Evolutionary conservation across 2,113 vertebrate genomes (phyloP).

Genomic region (Pterophyllum scalare): DNA sequence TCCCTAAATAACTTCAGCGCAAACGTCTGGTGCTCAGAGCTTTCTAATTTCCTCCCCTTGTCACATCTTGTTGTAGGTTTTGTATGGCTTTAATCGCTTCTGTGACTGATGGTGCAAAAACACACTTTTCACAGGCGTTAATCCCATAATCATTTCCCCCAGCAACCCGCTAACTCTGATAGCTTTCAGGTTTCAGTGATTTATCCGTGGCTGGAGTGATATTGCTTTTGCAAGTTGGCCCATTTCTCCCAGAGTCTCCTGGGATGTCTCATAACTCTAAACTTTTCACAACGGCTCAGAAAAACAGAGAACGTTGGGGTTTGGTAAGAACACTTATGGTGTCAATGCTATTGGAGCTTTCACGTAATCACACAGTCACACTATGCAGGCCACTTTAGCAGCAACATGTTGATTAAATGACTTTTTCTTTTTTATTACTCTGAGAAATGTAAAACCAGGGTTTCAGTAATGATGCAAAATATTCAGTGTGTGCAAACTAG

Average conservation of each 20-base stretch:
- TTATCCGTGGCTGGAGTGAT: constrained; percentile 32
- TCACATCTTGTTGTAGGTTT: constrained; percentile 55
- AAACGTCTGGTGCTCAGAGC: constrained; percentile 16
- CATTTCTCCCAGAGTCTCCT: constrained; percentile 3
- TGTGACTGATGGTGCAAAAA: constrained; percentile 50
- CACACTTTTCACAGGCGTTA: constrained; percentile 36
- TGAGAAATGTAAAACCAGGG: not conserved
- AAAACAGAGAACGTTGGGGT: not conserved
- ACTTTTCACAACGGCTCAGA: not conserved
- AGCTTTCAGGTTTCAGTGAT: constrained; percentile 40
- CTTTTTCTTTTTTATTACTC: not conserved
- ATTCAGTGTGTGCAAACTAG: not conserved
- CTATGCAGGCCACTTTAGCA: not conserved
- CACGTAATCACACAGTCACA: not conserved
- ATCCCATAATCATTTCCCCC: constrained; percentile 56
- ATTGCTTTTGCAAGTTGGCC: constrained; percentile 30
- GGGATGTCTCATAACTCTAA: constrained; percentile 10
- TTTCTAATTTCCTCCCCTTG: constrained; percentile 52
- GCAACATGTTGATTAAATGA: not conserved
- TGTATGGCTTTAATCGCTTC: constrained; percentile 40
- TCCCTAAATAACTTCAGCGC: constrained; percentile 6
- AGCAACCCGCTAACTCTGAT: constrained; percentile 25
- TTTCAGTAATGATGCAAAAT: not conserved
- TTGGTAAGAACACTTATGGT: not conserved
- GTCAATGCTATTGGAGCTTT: not conserved